phyloP scores from a whole-genome alignment of 1,140 invertebrate genomes.

The Vanessa atalanta region DNA sequence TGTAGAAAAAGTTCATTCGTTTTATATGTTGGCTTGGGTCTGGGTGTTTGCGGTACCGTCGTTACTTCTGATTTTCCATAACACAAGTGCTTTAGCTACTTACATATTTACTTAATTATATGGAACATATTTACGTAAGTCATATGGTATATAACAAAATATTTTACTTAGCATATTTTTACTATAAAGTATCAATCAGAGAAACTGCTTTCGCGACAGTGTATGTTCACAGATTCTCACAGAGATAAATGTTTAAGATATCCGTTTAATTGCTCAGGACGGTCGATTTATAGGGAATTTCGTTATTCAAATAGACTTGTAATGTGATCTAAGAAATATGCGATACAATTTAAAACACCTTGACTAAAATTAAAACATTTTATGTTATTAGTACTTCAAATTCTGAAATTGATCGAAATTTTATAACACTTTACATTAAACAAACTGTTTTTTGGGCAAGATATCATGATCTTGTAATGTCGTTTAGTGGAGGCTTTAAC shows the following conservation, averaged over 20 bases:
- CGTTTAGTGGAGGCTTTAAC: no score
- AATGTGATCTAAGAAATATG: slow-evolving; percentile 7
- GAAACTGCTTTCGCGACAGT: background rate
- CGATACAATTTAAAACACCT: background rate
- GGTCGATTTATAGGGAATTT: slow-evolving; percentile 8
- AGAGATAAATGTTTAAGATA: slow-evolving; percentile 10
- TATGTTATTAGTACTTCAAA: background rate
- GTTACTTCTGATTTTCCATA: no score
- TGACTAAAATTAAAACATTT: background rate
- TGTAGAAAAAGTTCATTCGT: no score
- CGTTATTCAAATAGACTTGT: slow-evolving; percentile 6
- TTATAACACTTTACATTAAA: no score
- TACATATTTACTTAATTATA: background rate
- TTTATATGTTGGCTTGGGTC: no score
- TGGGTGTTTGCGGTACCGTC: no score
- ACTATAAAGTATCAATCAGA: slow-evolving; percentile 9
- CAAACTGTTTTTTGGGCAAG: no score
- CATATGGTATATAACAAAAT: background rate
- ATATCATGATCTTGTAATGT: no score
- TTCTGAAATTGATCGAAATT: background rate
- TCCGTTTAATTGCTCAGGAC: background rate
- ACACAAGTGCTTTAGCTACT: no score
- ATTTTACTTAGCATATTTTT: slow-evolving; percentile 10
- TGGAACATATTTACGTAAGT: background rate
- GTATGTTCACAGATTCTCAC: background rate